A percentile compares a stretch with the other conserved stretches of the same genome.
Conservation (phyloP, 2,888 invertebrate species). For the Palloptera scutellata region DNA sequence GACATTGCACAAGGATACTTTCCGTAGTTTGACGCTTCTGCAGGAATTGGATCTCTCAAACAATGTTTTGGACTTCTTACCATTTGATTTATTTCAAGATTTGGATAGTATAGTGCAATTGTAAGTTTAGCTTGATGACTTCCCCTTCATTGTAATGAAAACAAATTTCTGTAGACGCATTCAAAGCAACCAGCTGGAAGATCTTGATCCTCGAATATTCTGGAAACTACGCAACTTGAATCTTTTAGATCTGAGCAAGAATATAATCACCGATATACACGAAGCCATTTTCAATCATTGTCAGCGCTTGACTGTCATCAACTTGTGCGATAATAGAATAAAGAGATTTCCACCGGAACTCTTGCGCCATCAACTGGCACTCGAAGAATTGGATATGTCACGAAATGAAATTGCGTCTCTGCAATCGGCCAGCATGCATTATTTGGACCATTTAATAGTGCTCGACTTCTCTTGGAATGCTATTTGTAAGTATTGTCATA, state of each 20-base stretch:
- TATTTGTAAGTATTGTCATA: slow-evolving; percentile 56
- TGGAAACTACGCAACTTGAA: slow-evolving; percentile 68
- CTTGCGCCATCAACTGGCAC: slow-evolving; percentile 66
- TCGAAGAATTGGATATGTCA: slow-evolving; percentile 74
- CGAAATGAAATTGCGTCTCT: slow-evolving; percentile 69
- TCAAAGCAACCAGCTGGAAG: slow-evolving; percentile 69
- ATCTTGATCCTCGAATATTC: slow-evolving; percentile 66
- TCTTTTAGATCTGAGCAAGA: slow-evolving; percentile 71
- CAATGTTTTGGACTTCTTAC: slow-evolving; percentile 72
- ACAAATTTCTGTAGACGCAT: slow-evolving; percentile 64
- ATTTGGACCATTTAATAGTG: slow-evolving; percentile 66
- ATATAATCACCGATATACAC: slow-evolving; percentile 67
- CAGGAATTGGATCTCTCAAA: slow-evolving; percentile 72
- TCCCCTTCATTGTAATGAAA: neutral
- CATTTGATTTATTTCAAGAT: slow-evolving; percentile 69
- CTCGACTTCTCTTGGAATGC: slow-evolving; percentile 72
- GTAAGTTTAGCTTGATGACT: slow-evolving; percentile 63
- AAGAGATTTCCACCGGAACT: slow-evolving; percentile 65
- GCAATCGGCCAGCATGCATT: slow-evolving; percentile 65
- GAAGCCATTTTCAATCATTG: slow-evolving; percentile 67
- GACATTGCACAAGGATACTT: slow-evolving; percentile 72
- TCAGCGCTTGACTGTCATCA: slow-evolving; percentile 59
- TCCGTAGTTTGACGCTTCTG: slow-evolving; percentile 69
- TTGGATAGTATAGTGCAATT: slow-evolving; percentile 69
- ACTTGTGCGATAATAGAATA: slow-evolving; percentile 64